Evolutionary conservation across 1,140 invertebrate species (phyloP).

Genomic region (Holotrichia oblita): DNA sequence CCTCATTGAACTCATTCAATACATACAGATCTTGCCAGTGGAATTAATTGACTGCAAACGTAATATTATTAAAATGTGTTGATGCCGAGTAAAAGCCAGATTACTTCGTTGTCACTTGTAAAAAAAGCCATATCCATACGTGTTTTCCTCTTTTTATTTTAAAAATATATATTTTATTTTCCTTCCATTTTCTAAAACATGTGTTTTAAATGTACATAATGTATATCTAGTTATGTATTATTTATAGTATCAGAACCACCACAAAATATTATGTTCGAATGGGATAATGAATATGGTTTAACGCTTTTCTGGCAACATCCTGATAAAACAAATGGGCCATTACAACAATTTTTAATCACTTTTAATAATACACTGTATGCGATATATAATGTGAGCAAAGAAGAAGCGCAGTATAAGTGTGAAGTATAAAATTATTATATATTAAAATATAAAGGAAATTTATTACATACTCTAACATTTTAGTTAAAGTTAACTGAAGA

Average conservation of each 20-base stretch:
- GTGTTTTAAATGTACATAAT: no score
- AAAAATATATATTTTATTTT: no score
- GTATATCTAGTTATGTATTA: no score
- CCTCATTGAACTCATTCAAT: no score
- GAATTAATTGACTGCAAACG: no score
- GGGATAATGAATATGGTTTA: slow-evolving; percentile 35
- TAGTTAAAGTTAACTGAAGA: not conserved
- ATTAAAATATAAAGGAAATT: not conserved
- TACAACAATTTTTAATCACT: not conserved
- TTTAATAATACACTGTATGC: not conserved
- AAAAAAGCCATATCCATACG: no score
- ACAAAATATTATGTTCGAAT: slow-evolving; percentile 1
- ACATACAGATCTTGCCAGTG: no score
- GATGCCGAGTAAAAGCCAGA: no score
- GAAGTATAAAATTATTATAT: not conserved
- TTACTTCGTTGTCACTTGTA: no score
- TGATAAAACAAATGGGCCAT: slow-evolving; percentile 27
- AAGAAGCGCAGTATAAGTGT: not conserved
- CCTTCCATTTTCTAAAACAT: no score
- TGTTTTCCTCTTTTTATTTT: no score
- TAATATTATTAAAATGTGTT: no score
- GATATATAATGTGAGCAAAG: not conserved
- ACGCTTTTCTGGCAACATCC: slow-evolving; percentile 19
- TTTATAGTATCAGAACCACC: not conserved
- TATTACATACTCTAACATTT: not conserved